phyloP scores from a whole-genome alignment of 2,888 invertebrate species.

The Meiosimyza decipiens region DNA sequence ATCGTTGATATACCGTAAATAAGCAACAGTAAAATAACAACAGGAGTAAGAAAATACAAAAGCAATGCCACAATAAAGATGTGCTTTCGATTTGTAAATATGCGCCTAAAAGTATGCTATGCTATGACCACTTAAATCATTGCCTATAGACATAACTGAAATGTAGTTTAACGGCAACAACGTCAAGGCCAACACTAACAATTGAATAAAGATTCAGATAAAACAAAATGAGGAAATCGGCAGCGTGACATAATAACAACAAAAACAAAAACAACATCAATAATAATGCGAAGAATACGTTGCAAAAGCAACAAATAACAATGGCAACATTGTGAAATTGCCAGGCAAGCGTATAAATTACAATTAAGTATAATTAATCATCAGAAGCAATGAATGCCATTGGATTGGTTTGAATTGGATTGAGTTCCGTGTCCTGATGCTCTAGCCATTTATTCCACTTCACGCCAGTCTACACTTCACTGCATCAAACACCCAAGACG shows the following conservation, averaged over 20 bases:
- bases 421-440: slow-evolving; percentile 6
- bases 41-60: no score
- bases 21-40: neutral
- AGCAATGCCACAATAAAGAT: neutral
- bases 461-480: neutral
- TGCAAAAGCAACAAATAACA: no score
- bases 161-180: no score
- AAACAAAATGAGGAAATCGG: neutral
- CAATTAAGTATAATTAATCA: slow-evolving; percentile 40
- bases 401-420: neutral
- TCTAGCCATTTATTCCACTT: slow-evolving; percentile 3
- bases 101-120: neutral
- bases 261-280: neutral
- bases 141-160: neutral
- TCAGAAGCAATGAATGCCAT: slow-evolving; percentile 20
- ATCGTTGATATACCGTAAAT: neutral
- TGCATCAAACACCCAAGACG: no score
- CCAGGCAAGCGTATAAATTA: slow-evolving; percentile 35
- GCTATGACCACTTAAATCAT: neutral
- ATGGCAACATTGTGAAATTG: no score
- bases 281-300: no score
- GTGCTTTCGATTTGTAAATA: neutral
- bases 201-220: slow-evolving; percentile 8
- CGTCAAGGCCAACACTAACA: neutral
- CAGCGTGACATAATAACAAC: neutral